A percentile compares a stretch with the other conserved stretches of the same genome.
Evolutionary conservation across 2,113 vertebrate species (phyloP).

Genomic region (Microtus oregoni): DNA sequence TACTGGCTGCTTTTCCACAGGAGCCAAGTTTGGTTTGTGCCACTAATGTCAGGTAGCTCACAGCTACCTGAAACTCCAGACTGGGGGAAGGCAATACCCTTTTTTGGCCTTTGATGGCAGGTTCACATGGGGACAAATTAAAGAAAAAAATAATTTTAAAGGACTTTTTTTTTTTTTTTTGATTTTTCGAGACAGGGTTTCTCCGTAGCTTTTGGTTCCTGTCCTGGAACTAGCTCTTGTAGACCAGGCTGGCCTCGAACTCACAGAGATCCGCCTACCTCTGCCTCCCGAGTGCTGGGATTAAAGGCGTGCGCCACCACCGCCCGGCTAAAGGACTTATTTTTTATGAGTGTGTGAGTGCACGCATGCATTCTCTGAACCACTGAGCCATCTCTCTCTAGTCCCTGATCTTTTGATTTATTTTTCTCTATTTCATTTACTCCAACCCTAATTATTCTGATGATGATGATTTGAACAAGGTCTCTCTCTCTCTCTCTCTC

Average conservation of each 20-base stretch:
- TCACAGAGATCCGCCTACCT: no score
- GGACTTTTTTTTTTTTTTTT: no score
- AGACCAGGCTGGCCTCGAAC: no score
- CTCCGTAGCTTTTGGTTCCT: no score
- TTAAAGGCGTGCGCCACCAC: no score
- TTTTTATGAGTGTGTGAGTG: no score
- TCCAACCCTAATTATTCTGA: background rate
- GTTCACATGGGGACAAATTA: no score
- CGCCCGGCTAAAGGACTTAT: no score
- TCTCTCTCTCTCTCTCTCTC: background rate
- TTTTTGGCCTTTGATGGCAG: background rate
- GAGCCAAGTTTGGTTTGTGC: background rate
- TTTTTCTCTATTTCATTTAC: background rate
- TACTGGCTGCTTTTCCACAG: background rate
- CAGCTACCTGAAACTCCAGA: background rate
- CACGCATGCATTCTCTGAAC: background rate
- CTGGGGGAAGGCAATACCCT: background rate
- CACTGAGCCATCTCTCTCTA: background rate
- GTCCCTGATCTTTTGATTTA: background rate
- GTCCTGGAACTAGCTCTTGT: no score
- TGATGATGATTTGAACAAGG: background rate
- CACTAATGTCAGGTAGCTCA: background rate
- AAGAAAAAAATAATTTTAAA: no score
- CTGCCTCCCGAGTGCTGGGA: no score
- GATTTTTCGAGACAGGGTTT: no score